Evolutionary conservation across 2,113 vertebrate species (phyloP).

Genomic region (Nanger granti): DNA sequence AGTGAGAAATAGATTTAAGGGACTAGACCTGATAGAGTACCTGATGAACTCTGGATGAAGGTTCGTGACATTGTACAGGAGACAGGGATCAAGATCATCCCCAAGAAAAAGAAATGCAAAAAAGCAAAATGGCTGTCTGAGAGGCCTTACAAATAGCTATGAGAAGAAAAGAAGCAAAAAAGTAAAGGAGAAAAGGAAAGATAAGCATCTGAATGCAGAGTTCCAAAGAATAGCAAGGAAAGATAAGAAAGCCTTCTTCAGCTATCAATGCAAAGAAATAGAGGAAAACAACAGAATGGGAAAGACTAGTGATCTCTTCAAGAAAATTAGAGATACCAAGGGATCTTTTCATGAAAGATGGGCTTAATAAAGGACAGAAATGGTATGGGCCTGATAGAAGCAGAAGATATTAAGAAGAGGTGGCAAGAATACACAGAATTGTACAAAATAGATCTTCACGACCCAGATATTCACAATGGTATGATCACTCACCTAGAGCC

Average conservation of each 20-base stretch:
- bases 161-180: neutral
- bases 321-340: neutral
- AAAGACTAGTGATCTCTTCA: neutral
- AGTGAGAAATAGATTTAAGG: neutral
- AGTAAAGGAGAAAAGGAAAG: neutral
- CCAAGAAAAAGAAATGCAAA: neutral
- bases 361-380: neutral
- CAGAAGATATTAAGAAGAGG: neutral
- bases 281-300: neutral
- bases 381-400: neutral
- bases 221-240: neutral
- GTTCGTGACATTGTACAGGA: neutral
- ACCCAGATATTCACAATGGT: neutral
- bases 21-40: neutral
- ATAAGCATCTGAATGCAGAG: neutral
- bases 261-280: neutral
- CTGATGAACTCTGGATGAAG: neutral
- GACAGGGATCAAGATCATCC: neutral
- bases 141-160: neutral
- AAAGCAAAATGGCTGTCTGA: neutral
- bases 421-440: neutral
- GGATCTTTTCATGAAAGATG: neutral
- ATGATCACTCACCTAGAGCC: neutral
- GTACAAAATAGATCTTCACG: neutral
- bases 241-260: neutral